Conservation (phyloP, 2,113 vertebrate genomes). For the Tachysurus vachellii region DNA sequence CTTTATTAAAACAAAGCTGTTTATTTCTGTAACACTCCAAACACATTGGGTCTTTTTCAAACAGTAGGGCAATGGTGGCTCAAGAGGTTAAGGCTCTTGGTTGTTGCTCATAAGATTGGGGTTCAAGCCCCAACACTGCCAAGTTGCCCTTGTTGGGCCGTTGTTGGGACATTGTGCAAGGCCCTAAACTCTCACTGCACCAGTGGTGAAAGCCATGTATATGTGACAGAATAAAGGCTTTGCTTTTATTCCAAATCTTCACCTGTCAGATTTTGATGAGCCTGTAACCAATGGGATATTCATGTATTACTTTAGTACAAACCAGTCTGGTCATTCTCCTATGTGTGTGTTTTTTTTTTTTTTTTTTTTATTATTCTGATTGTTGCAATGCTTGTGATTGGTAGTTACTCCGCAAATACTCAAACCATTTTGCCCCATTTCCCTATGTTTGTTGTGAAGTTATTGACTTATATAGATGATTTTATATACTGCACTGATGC, state of each 20-base stretch:
- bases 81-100: too few relatives aligned
- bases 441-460: not conserved
- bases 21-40: not conserved
- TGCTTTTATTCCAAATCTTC: not conserved
- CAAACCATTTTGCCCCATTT: not conserved
- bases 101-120: too few relatives aligned
- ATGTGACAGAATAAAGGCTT: too few relatives aligned
- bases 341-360: not conserved
- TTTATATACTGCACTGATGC: not conserved
- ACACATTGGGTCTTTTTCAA: not conserved
- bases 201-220: too few relatives aligned
- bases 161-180: too few relatives aligned
- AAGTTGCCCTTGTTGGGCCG: too few relatives aligned
- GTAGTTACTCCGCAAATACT: not conserved
- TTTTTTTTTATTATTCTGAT: not conserved
- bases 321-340: not conserved
- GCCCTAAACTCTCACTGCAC: too few relatives aligned
- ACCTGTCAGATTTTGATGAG: not conserved
- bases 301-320: not conserved
- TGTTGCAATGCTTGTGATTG: not conserved
- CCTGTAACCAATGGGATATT: not conserved
- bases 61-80: too few relatives aligned
- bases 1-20: not conserved
- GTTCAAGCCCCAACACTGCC: too few relatives aligned
- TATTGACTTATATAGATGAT: not conserved